Evolutionary conservation across 2,113 vertebrate genomes (phyloP), one percentile per base, ranked within the genome.

Genomic region (Hystrix brachyura): DNA sequence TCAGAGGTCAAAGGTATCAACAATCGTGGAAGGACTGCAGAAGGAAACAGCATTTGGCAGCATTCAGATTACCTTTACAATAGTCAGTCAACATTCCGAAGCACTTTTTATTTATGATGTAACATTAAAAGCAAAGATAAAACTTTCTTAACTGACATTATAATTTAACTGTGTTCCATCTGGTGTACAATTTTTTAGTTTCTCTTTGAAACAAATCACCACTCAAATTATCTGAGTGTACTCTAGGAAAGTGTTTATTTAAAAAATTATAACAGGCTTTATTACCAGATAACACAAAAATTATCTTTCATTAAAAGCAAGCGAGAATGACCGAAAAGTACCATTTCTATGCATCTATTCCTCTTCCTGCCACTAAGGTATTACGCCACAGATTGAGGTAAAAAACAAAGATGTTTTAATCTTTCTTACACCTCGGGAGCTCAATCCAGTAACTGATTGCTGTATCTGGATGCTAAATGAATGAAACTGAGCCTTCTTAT

Each of bases 391-490:
- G 79, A 87, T 14, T 15, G 34, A 74, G 29, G 19, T 80, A 4
- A 72, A 76, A 62, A 55, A 11, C 2, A 34, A 67, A 80, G 74
- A 55, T 1, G 21, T 62, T 55, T 95, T 55, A 32, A 78, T 83
- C 53, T 82, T 95, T 55, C 81, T 94, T 57, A 94, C n/a, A 80
- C 87, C 53, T 92, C 46, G 60, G 80, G 55, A 94, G 43, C 19
- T 94, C 51, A 0, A 14, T 79, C 25, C 43, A 25, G 25, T 91
- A 60, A 62, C 53, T 59, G 46, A 4, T 65, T n/a, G 43, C 71
- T 87, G 7, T 95, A 96, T 96, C 78, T 97, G 76, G 87, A 92
- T 92, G 90, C 69, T 60, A 43, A 89, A 82, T 91, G 90, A 95
- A 96, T 29, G 53, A 95, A 90, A 27, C 34, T 11, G 59, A 72